Base-by-base conservation (phyloP, 92 coral and sea anemone genomes). In the Palythoa grandis region DNA sequence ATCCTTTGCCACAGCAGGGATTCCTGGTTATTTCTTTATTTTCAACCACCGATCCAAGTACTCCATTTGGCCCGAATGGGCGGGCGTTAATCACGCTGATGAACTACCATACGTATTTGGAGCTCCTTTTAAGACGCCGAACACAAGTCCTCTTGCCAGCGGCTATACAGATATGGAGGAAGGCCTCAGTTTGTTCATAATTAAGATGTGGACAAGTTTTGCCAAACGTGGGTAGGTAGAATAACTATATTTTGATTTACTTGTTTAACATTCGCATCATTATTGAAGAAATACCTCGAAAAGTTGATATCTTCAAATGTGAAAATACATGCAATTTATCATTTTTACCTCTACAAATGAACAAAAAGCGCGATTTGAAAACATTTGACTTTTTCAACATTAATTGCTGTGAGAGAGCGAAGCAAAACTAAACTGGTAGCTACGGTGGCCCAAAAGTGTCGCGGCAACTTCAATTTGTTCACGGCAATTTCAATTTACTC, bases 201-300 rank as follows among this genome's bases (percentile, higher is more conserved):
- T 95, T 89, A 82, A 78, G 77, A 70, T 91, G 35, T 95, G 98
- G 98, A 85, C 93, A 29, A 84, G 89, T 77, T 95, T 95, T 86
- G 95, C 98, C 13, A 95, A 95, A 83, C 73, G 82, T 58, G 98
- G 98, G 98, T 95, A 88, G 72, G 95, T 4, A 5, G 2, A 73
- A 43, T 17, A 68, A 5, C 4, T 11, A 14, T 24, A 24, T 68
- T 20, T 43, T 43, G 50, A 5, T 43, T 43, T 43, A 43, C 50
- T 5, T 43, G 1, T 43, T 43, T 43, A 29, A 29, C 0, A 0
- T 29, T 29, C 35, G 35, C 35, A 29, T 29, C 35, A 29, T 29
- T 29, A 29, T 29, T 29, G 35, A 29, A 29, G 35, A 29, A 29
- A 29, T 29, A 29, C 35, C 35, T 29, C 35, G 1, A 29, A 29